A percentile compares a stretch with the other conserved stretches of the same genome.
phyloP scores from a whole-genome alignment of 2,113 vertebrate species.

The Microtus montanus region DNA sequence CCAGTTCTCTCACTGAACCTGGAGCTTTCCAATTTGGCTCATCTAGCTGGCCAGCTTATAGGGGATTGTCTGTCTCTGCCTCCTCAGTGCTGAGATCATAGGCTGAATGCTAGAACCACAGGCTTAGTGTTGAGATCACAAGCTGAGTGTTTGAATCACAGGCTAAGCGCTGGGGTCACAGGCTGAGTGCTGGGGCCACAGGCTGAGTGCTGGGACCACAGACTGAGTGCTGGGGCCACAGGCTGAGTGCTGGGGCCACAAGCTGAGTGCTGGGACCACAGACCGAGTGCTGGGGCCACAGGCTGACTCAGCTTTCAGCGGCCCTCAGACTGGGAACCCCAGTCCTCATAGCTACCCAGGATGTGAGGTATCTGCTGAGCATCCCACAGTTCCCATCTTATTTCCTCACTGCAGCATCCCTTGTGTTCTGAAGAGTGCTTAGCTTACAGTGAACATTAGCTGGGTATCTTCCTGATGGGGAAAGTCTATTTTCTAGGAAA shows the following conservation, averaged over 20 bases:
- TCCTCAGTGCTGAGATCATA: background rate
- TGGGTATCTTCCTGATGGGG: background rate
- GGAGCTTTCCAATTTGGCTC: background rate
- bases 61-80: background rate
- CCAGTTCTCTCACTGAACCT: background rate
- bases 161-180: background rate
- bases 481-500: conserved; percentile 1
- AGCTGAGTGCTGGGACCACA: background rate
- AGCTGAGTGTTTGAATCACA: background rate
- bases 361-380: background rate
- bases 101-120: background rate
- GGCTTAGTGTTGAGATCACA: background rate
- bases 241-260: background rate
- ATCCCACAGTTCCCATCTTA: background rate
- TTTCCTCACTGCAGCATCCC: background rate
- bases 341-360: background rate
- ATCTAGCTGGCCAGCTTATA: background rate
- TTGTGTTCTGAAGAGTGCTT: background rate
- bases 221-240: background rate
- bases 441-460: background rate
- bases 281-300: background rate
- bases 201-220: background rate
- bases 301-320: background rate
- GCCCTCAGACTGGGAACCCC: background rate
- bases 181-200: background rate